Evolutionary conservation across 2,113 vertebrate genomes (phyloP).

Genomic region (Micromys minutus): DNA sequence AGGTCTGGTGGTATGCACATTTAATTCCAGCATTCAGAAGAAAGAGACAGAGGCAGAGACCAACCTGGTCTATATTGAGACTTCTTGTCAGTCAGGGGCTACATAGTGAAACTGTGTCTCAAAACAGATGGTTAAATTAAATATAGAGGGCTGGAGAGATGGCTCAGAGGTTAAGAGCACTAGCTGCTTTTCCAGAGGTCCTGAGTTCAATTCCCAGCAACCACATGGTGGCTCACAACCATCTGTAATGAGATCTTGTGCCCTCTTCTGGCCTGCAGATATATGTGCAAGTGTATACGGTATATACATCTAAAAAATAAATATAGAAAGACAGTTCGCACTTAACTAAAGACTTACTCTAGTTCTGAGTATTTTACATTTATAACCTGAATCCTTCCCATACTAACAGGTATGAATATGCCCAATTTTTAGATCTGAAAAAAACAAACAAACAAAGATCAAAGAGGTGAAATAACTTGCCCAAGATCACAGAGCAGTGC

Average conservation of each 20-base stretch:
- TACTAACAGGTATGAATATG: neutral
- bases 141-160: too few relatives aligned
- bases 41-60: neutral
- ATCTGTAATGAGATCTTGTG: too few relatives aligned
- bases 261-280: too few relatives aligned
- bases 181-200: too few relatives aligned
- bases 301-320: too few relatives aligned
- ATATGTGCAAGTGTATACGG: too few relatives aligned
- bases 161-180: too few relatives aligned
- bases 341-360: slow-evolving; percentile 2
- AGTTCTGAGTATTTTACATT: slow-evolving; percentile 24
- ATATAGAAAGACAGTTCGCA: neutral
- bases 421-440: slow-evolving; percentile 16
- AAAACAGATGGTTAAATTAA: neutral
- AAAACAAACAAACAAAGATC: neutral
- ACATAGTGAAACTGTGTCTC: neutral
- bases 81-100: neutral
- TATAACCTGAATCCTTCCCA: slow-evolving; percentile 7
- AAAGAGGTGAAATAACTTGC: slow-evolving; percentile 44
- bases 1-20: neutral
- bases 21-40: neutral
- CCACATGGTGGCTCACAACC: too few relatives aligned
- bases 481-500: neutral
- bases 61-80: neutral
- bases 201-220: too few relatives aligned